Evolutionary conservation across 2,797 vertebrate species (phyloP).

Genomic region (Somateria mollissima): DNA sequence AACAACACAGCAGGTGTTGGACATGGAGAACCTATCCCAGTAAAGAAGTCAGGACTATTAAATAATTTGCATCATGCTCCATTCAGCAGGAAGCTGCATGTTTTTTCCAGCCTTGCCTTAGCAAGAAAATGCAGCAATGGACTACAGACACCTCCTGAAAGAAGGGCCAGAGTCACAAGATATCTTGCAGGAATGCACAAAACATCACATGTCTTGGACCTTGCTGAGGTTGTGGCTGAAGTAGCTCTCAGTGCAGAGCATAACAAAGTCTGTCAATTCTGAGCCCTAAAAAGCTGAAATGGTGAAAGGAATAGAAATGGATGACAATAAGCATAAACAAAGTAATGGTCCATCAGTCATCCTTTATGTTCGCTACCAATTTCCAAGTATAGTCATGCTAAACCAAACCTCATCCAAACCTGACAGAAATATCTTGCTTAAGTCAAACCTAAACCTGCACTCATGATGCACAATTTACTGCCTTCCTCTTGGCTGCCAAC

Average conservation of each 20-base stretch:
- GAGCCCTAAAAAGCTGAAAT: background rate
- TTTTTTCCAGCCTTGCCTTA: background rate
- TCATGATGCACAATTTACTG: background rate
- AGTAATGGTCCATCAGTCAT: background rate
- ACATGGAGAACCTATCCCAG: background rate
- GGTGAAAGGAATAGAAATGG: background rate
- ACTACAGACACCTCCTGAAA: slow-evolving; percentile 4
- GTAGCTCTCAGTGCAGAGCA: background rate
- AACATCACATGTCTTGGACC: slow-evolving; percentile 63
- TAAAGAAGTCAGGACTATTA: background rate
- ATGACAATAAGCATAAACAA: background rate
- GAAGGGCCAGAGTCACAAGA: slow-evolving; percentile 47
- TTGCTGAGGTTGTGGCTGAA: slow-evolving; percentile 14
- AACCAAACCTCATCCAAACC: background rate
- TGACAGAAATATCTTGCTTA: background rate
- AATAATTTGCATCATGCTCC: background rate
- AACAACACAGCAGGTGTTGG: background rate
- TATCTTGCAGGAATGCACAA: slow-evolving; percentile 47
- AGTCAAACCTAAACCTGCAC: background rate
- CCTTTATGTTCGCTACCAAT: background rate
- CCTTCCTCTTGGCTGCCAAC: background rate
- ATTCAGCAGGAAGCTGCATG: background rate
- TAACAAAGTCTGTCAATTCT: background rate
- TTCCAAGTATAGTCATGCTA: background rate
- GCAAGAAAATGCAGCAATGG: slow-evolving; percentile 1